phyloP scores from a whole-genome alignment of 2,113 vertebrate species.

The Hyaena hyaena region DNA sequence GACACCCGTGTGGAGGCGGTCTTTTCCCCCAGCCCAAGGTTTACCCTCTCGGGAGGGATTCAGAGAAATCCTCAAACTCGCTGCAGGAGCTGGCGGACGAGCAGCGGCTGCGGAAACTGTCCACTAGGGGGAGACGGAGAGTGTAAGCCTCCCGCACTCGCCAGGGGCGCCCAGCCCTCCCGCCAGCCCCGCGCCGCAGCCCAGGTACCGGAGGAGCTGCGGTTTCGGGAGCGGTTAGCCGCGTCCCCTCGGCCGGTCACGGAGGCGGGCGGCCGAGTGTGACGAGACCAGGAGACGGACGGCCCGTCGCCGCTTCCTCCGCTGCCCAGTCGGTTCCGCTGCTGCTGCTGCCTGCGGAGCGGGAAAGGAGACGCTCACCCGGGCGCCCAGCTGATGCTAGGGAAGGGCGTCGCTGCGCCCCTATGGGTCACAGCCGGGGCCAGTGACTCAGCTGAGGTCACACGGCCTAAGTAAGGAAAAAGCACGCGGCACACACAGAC shows the following conservation, averaged over 20 bases:
- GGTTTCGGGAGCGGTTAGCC: constrained; percentile 62
- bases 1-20: too few species aligned
- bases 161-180: accelerated
- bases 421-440: neutral
- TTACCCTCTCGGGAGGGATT: constrained; percentile 87
- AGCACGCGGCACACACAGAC: neutral
- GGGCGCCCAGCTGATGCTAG: neutral
- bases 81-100: constrained; percentile 91
- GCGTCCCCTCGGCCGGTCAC: constrained; percentile 65
- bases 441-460: neutral
- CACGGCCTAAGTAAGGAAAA: neutral
- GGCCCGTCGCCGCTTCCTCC: constrained; percentile 83
- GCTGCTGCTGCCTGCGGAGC: constrained; percentile 83
- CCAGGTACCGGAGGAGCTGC: constrained; percentile 78
- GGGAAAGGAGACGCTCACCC: neutral
- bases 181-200: constrained; percentile 71
- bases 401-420: neutral
- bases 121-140: constrained; percentile 78
- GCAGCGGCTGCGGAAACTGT: constrained; percentile 90
- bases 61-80: constrained; percentile 89
- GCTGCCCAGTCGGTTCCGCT: constrained; percentile 86
- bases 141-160: accelerated
- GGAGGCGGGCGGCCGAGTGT: constrained; percentile 1
- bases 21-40: neutral
- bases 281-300: constrained; percentile 64